Percentiles rank a stretch among this genome's conserved stretches.
phyloP scores from a whole-genome alignment of 2,113 vertebrate species.

The Delphinapterus leucas region DNA sequence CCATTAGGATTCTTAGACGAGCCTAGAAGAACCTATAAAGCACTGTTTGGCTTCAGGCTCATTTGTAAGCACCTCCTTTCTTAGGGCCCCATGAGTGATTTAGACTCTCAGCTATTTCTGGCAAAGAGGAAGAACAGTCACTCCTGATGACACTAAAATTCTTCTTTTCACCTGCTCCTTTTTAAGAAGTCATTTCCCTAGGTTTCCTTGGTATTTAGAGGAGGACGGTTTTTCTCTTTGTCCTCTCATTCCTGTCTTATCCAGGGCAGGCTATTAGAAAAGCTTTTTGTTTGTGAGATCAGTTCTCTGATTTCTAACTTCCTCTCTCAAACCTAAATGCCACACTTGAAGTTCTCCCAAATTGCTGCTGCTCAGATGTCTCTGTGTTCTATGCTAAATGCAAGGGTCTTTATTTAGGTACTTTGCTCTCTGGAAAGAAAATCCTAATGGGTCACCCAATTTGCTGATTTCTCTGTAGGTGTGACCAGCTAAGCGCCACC shows the following conservation, averaged over 20 bases:
- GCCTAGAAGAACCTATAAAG: neutral
- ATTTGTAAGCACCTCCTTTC: neutral
- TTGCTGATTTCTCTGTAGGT: slow-evolving; percentile 29
- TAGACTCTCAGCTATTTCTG: slow-evolving; percentile 40
- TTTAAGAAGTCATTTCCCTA: neutral
- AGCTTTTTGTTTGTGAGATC: slow-evolving; percentile 52
- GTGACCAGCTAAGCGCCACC: neutral
- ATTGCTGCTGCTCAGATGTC: neutral
- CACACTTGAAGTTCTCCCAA: neutral
- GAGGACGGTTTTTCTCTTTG: slow-evolving; percentile 37
- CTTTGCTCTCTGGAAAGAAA: slow-evolving; percentile 38
- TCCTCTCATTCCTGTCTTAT: slow-evolving; percentile 45
- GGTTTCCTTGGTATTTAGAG: neutral
- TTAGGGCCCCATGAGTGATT: neutral
- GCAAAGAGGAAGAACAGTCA: neutral
- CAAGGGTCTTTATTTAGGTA: slow-evolving; percentile 48
- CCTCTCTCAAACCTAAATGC: slow-evolving; percentile 23
- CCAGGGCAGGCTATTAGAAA: slow-evolving; percentile 32
- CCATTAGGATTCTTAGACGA: neutral
- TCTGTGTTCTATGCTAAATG: neutral
- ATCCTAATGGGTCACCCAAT: slow-evolving; percentile 39
- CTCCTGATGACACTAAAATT: slow-evolving; percentile 1
- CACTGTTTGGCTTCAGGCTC: neutral
- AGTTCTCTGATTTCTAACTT: slow-evolving; percentile 19
- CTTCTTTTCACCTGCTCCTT: slow-evolving; percentile 8